Base-by-base conservation (phyloP, 2,797 vertebrate species). In the Aplochiton taeniatus region DNA sequence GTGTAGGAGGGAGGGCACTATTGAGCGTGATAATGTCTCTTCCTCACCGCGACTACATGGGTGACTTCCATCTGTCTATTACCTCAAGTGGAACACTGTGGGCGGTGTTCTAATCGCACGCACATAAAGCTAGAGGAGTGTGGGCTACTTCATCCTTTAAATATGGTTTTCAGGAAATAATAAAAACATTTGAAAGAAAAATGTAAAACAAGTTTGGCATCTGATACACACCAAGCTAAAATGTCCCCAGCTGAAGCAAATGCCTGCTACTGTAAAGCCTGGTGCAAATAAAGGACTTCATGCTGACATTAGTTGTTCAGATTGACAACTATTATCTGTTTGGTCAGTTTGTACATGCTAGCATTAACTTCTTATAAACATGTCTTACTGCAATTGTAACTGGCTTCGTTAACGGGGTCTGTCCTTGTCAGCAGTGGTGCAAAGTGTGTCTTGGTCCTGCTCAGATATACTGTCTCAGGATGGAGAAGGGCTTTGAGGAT, bases 21-120 rank as follows among this genome's bases (percentile, higher is more conserved):
- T 87, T 83, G 77, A 84, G 76, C 73, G 67, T 78, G 81, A 79
- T 85, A 77, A 84, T 85, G 82, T 87, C 79, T 83, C 80, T 86
- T 81, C 83, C 85, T 87, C 85, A 87, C 66, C 77, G 76, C 73
- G 41, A 78, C 52, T 55, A 76, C 77, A 76, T 85, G 84, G 85
- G 79, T 81, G 83, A 85, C 83, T 87, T 83, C 86, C 85, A 88
- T 89, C 88, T 86, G 86, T 88, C 84, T 83, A 72, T 85, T 81
- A 84, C 83, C 85, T 86, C 78, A 82, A 88, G 84, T 86, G 82
- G 86, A 90, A 89, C 85, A 87, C 78, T 80, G 87, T 89, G 83
- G 87, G 86, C 76, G 85, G 81, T 84, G 76, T 85, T 88, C 79
- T 81, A 85, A 84, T 83, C 83, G 77, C 85, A 83, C 31, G 31